Evolutionary conservation across 1,140 invertebrate genomes (phyloP).

Genomic region (Trissolcus basalis): DNA sequence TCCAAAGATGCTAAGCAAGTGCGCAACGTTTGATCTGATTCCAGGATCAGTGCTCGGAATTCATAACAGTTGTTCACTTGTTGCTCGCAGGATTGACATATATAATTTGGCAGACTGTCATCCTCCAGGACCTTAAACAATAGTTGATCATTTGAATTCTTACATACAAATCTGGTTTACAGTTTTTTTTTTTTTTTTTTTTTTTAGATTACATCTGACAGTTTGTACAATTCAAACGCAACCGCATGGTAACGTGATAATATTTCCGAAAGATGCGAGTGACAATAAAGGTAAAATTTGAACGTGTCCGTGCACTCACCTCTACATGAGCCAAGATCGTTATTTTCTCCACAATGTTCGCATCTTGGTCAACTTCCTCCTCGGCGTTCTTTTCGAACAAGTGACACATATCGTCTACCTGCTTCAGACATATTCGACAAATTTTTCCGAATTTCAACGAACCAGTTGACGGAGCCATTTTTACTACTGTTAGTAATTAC

Average conservation of each 20-base stretch:
- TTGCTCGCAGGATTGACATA: constrained; percentile 55
- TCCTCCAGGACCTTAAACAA: constrained; percentile 48
- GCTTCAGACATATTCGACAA: constrained; percentile 62
- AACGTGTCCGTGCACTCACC: constrained; percentile 60
- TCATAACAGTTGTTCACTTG: constrained; percentile 60
- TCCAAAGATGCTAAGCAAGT: constrained; percentile 43
- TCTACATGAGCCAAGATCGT: constrained; percentile 59
- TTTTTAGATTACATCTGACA: not conserved
- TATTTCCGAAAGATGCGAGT: constrained; percentile 17
- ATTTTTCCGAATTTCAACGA: constrained; percentile 52
- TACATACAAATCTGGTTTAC: too few relatives aligned
- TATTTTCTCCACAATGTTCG: constrained; percentile 53
- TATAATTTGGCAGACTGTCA: constrained; percentile 57
- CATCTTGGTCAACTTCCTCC: constrained; percentile 7
- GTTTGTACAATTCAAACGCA: constrained; percentile 15
- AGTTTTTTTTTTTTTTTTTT: too few relatives aligned
- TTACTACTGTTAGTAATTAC: not conserved
- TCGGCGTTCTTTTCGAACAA: constrained; percentile 41
- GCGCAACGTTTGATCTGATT: constrained; percentile 62
- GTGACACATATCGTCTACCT: constrained; percentile 42
- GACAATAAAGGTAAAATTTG: constrained; percentile 18
- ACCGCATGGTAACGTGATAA: constrained; percentile 42
- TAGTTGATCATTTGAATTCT: not conserved
- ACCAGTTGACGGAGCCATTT: constrained; percentile 13
- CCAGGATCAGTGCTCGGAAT: constrained; percentile 59